Base-by-base conservation (phyloP, 2,797 vertebrate genomes). In the Masticophis lateralis region DNA sequence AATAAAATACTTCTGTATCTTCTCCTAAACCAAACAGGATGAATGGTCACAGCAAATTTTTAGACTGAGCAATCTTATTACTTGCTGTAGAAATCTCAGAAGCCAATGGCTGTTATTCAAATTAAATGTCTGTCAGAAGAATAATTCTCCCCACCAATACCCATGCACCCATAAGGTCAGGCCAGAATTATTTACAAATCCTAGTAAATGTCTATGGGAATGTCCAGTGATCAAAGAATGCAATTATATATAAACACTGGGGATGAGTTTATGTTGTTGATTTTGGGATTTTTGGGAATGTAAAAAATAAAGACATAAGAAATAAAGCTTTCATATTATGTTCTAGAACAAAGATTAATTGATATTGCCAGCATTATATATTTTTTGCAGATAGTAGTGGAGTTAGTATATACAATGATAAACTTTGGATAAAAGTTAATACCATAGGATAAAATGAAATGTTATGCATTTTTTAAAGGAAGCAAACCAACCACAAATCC, bases 211-310 rank as follows among this genome's bases (percentile, higher is more conserved):
- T 27, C 95, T 94, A 93, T 94, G 94, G 91, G 93, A 95, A 95
- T 94, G 94, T 94, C 74, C 90, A 92, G 91, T 95, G 91, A 91
- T 86, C 93, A 96, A 95, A 86, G 91, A 95, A 95, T 88, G 93
- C 22, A 28, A 90, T 95, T 96, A 96, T 96, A 95, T 96, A 95
- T 96, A 97, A 97, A 97, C 94, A 97, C 2, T 28, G 55, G 92
- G 94, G 92, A 92, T 90, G 90, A 91, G 88, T 93, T 96, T 96
- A 91, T 94, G 20, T 94, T 96, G 93, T 94, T 94, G 92, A 91
- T 92, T 88, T 90, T 86, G 92, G 94, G 93, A 96, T 92, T 94
- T 95, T 95, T 96, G 95, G 92, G 94, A 96, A 95, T 92, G 18
- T 92, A 59, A 90, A 95, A 96, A 96, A 93, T 97, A 95, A 95